These are phyloP conservation scores for Pyrocoelia pectoralis DNA, from an alignment of 2,888 invertebrate genomes.

Conservation along the genomic window DNA sequence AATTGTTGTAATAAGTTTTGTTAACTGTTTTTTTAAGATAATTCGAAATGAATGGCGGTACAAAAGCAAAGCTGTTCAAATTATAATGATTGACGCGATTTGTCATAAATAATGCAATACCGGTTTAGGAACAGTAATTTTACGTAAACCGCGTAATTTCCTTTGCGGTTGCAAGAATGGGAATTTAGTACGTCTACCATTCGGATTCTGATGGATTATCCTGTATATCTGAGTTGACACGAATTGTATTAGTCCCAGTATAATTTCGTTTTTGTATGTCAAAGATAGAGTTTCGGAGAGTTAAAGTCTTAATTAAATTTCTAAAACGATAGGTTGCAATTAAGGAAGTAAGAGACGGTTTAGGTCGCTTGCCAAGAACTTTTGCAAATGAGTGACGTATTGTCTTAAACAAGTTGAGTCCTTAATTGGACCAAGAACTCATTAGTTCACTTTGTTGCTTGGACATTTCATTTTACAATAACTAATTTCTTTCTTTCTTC, in stretches of 20 bases:
- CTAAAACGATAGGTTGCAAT: background rate
- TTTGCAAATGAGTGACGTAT: no score
- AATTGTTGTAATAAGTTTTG: slow-evolving; percentile 2
- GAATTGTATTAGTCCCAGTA: background rate
- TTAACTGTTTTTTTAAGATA: slow-evolving; percentile 1
- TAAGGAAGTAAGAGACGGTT: background rate
- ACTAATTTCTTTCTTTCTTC: no score
- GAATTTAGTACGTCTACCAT: background rate
- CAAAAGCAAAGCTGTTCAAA: no score
- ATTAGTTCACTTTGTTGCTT: no score
- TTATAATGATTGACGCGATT: slow-evolving; percentile 6
- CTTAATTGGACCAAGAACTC: no score
- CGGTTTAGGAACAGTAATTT: background rate
- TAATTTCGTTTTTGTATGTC: background rate
- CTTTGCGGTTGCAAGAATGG: slow-evolving; percentile 9
- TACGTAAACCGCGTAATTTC: slow-evolving; percentile 24
- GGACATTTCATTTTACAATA: no score
- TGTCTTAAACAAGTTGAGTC: no score
- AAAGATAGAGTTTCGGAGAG: background rate
- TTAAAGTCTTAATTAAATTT: background rate
- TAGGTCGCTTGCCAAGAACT: no score
- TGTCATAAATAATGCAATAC: background rate
- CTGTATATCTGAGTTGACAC: slow-evolving; percentile 10
- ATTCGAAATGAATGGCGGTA: background rate
- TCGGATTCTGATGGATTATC: slow-evolving; percentile 20